Percentiles rank a stretch among this genome's conserved stretches.
phyloP scores from a whole-genome alignment of 2,888 invertebrate species.

The Caenorhabditis sp. region DNA sequence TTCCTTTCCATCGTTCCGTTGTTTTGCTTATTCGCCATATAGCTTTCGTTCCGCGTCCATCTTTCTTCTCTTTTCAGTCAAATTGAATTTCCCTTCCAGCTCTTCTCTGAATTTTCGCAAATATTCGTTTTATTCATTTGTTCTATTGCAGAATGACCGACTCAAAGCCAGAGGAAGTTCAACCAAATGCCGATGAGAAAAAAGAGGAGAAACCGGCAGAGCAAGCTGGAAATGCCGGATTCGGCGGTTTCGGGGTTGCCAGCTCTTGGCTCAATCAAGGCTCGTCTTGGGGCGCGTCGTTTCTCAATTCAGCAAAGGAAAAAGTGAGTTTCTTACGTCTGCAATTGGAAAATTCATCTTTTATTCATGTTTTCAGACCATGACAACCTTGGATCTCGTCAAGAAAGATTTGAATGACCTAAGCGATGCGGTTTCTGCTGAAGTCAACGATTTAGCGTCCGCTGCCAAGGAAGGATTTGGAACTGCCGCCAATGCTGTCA shows the following conservation, averaged over 20 bases:
- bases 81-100: slow-evolving; percentile 24
- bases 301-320: slow-evolving; percentile 76
- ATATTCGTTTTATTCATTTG: slow-evolving; percentile 5
- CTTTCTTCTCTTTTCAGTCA: slow-evolving; percentile 9
- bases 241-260: slow-evolving; percentile 53
- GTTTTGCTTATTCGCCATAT: slow-evolving; percentile 13
- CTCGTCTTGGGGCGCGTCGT: slow-evolving; percentile 74
- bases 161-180: slow-evolving; percentile 36
- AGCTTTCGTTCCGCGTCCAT: slow-evolving; percentile 1
- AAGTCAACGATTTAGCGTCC: slow-evolving; percentile 75
- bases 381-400: slow-evolving; percentile 79
- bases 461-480: slow-evolving; percentile 72
- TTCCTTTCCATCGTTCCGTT: slow-evolving; percentile 6
- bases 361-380: too few relatives aligned
- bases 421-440: slow-evolving; percentile 76
- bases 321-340: slow-evolving; percentile 71
- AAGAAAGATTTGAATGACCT: slow-evolving; percentile 82
- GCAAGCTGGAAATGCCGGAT: slow-evolving; percentile 19
- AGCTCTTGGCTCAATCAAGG: slow-evolving; percentile 68
- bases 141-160: slow-evolving; percentile 34
- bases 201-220: slow-evolving; percentile 27
- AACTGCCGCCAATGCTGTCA: slow-evolving; percentile 69
- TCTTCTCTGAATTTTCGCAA: neutral
- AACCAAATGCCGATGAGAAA: slow-evolving; percentile 28
- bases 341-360: too few relatives aligned